A percentile compares a stretch with the other conserved stretches of the same genome.
phyloP scores from a whole-genome alignment of 1,140 invertebrate species.

The Hyles vespertilio region DNA sequence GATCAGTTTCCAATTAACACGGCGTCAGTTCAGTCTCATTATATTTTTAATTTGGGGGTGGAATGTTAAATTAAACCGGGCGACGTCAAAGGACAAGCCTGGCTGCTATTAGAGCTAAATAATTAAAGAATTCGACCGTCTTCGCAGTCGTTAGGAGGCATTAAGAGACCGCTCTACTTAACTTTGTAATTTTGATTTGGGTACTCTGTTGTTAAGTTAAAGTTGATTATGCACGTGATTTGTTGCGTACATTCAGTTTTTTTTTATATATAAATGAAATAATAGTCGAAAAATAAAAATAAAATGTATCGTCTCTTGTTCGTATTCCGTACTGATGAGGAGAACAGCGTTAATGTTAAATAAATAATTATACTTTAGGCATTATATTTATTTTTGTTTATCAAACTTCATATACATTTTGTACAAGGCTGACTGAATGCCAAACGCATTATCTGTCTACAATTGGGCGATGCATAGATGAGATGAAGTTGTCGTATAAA shows the following conservation, averaged over 20 bases:
- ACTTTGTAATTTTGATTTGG: constrained; percentile 62
- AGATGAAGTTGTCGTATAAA: too few relatives aligned
- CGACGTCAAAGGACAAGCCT: constrained; percentile 69
- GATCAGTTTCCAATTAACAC: constrained; percentile 75
- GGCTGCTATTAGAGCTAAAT: constrained; percentile 71
- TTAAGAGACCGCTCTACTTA: constrained; percentile 58
- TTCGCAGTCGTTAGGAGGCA: constrained; percentile 64
- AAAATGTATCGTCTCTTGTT: too few relatives aligned
- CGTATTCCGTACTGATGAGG: too few relatives aligned
- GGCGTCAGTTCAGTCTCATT: constrained; percentile 65
- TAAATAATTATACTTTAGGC: too few relatives aligned
- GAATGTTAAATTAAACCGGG: constrained; percentile 70
- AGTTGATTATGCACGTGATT: neutral
- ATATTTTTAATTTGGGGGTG: constrained; percentile 75
- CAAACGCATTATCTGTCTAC: too few relatives aligned
- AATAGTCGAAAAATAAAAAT: too few relatives aligned
- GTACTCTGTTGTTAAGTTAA: constrained; percentile 10
- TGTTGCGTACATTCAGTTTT: constrained; percentile 14
- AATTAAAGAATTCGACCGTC: constrained; percentile 74
- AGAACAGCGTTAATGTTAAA: too few relatives aligned
- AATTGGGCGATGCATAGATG: too few relatives aligned
- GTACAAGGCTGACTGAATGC: too few relatives aligned
- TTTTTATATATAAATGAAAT: neutral
- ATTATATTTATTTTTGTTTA: too few relatives aligned
- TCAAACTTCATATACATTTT: too few relatives aligned